Evolutionary conservation across 2,888 invertebrate genomes (phyloP).

Genomic region (Tenthredo mesomela): DNA sequence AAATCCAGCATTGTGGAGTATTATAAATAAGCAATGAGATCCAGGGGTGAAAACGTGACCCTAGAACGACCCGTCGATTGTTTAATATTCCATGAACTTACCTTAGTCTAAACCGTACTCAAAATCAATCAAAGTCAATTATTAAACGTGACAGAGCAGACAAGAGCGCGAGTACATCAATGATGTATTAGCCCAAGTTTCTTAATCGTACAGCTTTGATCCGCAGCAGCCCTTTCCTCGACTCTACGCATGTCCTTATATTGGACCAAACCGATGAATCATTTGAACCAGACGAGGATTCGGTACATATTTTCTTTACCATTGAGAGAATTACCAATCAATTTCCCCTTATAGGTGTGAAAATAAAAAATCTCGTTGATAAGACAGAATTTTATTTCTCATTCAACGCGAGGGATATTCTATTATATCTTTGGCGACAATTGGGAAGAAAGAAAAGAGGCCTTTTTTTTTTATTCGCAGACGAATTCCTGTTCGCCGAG

Average conservation of each 20-base stretch:
- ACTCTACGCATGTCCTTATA: not conserved
- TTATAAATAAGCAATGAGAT: conserved; percentile 12
- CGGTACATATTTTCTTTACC: not conserved
- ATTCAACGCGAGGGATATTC: not conserved
- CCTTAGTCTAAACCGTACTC: conserved; percentile 48
- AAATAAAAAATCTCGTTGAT: not conserved
- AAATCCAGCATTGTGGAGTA: conserved; percentile 42
- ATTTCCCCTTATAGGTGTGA: not conserved
- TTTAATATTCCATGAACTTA: conserved; percentile 48
- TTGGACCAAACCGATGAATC: not conserved
- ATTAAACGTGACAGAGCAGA: conserved; percentile 50
- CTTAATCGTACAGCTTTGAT: conserved; percentile 30
- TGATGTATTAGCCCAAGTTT: conserved; percentile 37
- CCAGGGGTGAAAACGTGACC: conserved; percentile 32
- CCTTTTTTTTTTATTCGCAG: not conserved
- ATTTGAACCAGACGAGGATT: not conserved
- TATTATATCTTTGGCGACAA: not conserved
- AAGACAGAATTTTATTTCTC: no score
- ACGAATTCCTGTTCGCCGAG: not conserved
- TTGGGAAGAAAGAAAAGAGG: not conserved
- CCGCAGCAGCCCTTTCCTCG: not conserved
- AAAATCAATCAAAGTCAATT: conserved; percentile 53
- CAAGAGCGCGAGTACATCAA: conserved; percentile 29
- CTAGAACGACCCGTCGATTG: conserved; percentile 39
- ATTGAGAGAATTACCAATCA: not conserved